phyloP scores from a whole-genome alignment of 2,797 vertebrate genomes.

The Sebastiscus tertius region DNA sequence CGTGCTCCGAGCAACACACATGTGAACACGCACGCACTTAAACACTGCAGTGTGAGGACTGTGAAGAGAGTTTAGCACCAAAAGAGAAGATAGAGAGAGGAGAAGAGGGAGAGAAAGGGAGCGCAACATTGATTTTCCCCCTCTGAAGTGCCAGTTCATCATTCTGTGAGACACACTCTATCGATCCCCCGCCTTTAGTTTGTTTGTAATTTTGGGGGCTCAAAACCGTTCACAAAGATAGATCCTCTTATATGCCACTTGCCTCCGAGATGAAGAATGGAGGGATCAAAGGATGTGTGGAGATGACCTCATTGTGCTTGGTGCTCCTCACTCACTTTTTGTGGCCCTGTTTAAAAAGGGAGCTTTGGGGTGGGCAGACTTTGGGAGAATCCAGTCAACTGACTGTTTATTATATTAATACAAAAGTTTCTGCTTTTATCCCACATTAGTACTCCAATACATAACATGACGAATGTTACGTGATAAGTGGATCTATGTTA shows the following conservation, averaged over 20 bases:
- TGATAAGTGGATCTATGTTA: neutral
- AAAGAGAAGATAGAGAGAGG: slow-evolving; percentile 42
- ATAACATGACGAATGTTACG: neutral
- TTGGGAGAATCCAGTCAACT: neutral
- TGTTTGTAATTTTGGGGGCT: slow-evolving; percentile 87
- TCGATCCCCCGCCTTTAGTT: slow-evolving; percentile 82
- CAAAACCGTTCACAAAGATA: slow-evolving; percentile 79
- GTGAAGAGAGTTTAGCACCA: slow-evolving; percentile 51
- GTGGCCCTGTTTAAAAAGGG: slow-evolving; percentile 19
- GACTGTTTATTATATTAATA: neutral
- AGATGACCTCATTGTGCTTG: slow-evolving; percentile 70
- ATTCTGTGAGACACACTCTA: slow-evolving; percentile 82
- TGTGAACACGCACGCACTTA: slow-evolving; percentile 31
- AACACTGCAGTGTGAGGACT: slow-evolving; percentile 43
- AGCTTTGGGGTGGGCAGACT: neutral
- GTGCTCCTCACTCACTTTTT: slow-evolving; percentile 37
- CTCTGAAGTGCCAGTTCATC: slow-evolving; percentile 86
- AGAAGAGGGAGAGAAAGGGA: slow-evolving; percentile 52
- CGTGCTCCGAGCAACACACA: slow-evolving; percentile 20
- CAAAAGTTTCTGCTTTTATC: neutral
- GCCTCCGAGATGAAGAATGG: slow-evolving; percentile 66
- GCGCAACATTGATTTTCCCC: slow-evolving; percentile 80
- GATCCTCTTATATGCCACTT: slow-evolving; percentile 71
- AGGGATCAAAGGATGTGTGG: slow-evolving; percentile 68
- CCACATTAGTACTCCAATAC: neutral